Evolutionary conservation across 1,140 invertebrate genomes (phyloP).

Genomic region (Platorchestia sp.): DNA sequence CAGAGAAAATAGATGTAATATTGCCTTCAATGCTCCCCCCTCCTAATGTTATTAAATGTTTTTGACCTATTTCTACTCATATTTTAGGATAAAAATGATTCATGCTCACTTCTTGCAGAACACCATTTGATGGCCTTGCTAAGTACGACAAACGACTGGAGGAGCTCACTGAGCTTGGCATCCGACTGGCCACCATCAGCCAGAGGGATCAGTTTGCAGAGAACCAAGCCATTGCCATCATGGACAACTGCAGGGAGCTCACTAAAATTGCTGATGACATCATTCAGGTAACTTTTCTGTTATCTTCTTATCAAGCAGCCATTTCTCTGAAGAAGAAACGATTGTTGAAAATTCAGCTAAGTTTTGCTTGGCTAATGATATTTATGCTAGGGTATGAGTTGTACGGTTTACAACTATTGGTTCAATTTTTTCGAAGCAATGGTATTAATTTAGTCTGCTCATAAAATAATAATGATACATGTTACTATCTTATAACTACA

Average conservation of each 20-base stretch:
- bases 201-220: slow-evolving; percentile 89
- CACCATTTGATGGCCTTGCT: slow-evolving; percentile 79
- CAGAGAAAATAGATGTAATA: no score
- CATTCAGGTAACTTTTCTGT: slow-evolving; percentile 72
- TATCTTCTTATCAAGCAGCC: background rate
- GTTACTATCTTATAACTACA: no score
- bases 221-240: slow-evolving; percentile 81
- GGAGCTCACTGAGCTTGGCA: slow-evolving; percentile 81
- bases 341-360: no score
- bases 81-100: background rate
- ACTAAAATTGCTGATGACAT: slow-evolving; percentile 87
- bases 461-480: no score
- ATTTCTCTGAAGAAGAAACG: no score
- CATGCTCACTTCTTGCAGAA: slow-evolving; percentile 31
- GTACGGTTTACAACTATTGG: no score
- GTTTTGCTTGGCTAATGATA: no score
- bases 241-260: slow-evolving; percentile 79
- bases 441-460: no score
- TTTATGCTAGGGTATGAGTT: no score
- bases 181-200: slow-evolving; percentile 88
- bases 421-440: no score
- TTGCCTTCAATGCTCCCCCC: no score
- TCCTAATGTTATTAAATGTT: no score
- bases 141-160: slow-evolving; percentile 79
- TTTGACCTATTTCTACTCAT: background rate